phyloP scores from a whole-genome alignment of 2,797 vertebrate species.

The Otus scops region DNA sequence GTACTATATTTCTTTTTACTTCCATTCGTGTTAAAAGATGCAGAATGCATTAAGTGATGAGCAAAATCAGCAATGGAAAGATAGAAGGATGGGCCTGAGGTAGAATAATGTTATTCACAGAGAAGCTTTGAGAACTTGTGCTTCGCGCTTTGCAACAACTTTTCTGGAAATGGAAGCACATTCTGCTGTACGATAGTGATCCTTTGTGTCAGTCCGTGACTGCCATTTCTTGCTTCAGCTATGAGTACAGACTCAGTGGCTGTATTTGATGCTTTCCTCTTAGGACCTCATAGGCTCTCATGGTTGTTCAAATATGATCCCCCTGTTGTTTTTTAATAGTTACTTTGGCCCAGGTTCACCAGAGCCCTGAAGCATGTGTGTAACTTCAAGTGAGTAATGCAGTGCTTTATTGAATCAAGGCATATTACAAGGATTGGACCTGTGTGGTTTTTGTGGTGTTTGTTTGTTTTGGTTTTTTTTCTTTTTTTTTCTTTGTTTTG shows the following conservation, averaged over 20 bases:
- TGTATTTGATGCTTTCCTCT: background rate
- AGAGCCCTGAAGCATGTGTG: background rate
- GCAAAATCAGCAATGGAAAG: background rate
- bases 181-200: background rate
- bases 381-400: background rate
- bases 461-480: background rate
- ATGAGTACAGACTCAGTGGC: background rate
- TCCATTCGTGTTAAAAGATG: background rate
- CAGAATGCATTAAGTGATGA: background rate
- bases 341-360: background rate
- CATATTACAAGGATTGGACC: fast-evolving
- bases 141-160: background rate
- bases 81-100: background rate
- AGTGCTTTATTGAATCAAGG: background rate
- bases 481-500: background rate
- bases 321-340: background rate
- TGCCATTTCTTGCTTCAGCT: background rate
- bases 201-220: background rate
- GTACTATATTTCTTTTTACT: background rate
- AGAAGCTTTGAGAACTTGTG: background rate
- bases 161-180: background rate
- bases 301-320: background rate
- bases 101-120: background rate
- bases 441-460: background rate
- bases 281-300: background rate